These are phyloP conservation scores for Neuroterus valhalla DNA, from an alignment of 1,140 invertebrate species.

Conservation along the genomic window DNA sequence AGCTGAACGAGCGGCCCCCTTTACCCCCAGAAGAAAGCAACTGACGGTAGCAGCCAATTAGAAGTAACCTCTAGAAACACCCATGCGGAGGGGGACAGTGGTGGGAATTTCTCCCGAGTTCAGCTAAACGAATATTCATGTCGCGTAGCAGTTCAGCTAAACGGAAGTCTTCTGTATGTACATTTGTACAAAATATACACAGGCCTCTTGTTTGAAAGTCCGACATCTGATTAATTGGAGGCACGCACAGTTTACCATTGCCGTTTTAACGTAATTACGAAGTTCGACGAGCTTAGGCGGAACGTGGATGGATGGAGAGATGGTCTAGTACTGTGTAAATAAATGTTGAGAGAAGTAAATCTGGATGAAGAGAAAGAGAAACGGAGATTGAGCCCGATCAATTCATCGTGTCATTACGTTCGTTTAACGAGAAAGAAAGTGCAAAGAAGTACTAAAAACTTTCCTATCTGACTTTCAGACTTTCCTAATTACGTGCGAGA, in stretches of 20 bases:
- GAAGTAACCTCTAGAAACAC: too few relatives aligned
- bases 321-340: constrained; percentile 1
- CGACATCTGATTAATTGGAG: constrained; percentile 36
- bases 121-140: too few relatives aligned
- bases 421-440: constrained; percentile 12
- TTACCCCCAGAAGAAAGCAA: too few relatives aligned
- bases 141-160: too few relatives aligned
- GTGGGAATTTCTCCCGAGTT: too few relatives aligned
- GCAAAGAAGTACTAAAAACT: constrained; percentile 16
- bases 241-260: constrained; percentile 28
- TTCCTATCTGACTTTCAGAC: constrained; percentile 19
- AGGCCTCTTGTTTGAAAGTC: constrained; percentile 9
- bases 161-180: too few relatives aligned
- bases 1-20: too few relatives aligned
- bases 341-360: constrained; percentile 2
- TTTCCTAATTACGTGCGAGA: constrained; percentile 57
- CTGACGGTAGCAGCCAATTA: too few relatives aligned
- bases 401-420: constrained; percentile 25
- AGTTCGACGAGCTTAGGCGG: constrained; percentile 1
- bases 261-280: constrained; percentile 36
- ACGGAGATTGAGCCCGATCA: constrained; percentile 17
- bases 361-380: neutral
- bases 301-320: neutral
- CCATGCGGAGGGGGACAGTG: too few relatives aligned
- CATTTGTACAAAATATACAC: constrained; percentile 9